Evolutionary conservation across 1,140 invertebrate genomes (phyloP).

Genomic region (Leptopilina clavipes): DNA sequence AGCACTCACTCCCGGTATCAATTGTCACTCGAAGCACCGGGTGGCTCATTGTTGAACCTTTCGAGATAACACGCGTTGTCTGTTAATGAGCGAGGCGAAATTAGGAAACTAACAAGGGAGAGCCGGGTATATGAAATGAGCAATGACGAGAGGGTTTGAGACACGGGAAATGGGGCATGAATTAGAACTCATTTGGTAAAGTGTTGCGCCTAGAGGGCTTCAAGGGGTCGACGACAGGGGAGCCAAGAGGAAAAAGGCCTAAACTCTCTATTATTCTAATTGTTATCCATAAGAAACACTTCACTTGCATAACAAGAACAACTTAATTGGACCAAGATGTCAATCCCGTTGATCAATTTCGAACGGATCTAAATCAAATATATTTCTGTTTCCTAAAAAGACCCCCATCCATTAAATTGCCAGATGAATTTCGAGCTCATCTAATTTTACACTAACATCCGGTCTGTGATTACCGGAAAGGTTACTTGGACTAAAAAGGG

Average conservation of each 20-base stretch:
- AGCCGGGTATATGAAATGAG: constrained; percentile 19
- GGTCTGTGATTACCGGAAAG: constrained; percentile 64
- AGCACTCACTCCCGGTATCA: constrained; percentile 19
- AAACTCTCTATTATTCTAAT: neutral
- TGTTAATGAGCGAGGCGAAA: constrained; percentile 32
- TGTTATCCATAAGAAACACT: too few species aligned
- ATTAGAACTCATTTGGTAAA: constrained; percentile 64
- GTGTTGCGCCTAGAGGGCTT: constrained; percentile 46
- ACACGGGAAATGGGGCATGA: constrained; percentile 49
- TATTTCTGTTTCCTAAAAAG: too few species aligned
- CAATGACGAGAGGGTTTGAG: constrained; percentile 39
- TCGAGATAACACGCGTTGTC: constrained; percentile 42
- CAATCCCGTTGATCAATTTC: too few species aligned
- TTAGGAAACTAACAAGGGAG: constrained; percentile 33
- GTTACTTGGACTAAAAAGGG: constrained; percentile 19
- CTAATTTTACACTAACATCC: constrained; percentile 67
- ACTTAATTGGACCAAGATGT: too few species aligned
- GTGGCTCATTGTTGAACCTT: constrained; percentile 37
- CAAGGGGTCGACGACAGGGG: constrained; percentile 28
- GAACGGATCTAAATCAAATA: too few species aligned
- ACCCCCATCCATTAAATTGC: too few species aligned
- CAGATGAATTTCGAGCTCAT: constrained; percentile 55
- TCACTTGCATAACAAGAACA: too few species aligned
- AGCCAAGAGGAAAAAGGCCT: constrained; percentile 16
- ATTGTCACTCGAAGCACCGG: constrained; percentile 32